These are phyloP conservation scores for Novumbra hubbsi DNA, from an alignment of 2,797 vertebrate genomes.

Conservation along the genomic window DNA sequence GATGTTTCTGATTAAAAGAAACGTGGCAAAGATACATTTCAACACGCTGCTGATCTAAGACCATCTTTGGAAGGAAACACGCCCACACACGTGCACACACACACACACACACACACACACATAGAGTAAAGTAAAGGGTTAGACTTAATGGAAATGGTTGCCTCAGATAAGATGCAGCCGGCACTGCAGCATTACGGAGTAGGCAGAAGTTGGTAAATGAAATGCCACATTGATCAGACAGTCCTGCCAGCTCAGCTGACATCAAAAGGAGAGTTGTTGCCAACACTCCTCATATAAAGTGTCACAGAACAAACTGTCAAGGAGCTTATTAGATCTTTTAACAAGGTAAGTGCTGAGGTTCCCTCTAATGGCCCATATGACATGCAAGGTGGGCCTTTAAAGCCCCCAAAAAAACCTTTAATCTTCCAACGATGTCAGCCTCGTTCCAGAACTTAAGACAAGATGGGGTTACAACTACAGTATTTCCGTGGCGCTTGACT, in stretches of 20 bases:
- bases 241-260: constrained; percentile 52
- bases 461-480: not conserved
- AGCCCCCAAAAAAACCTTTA: constrained; percentile 50
- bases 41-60: constrained; percentile 3
- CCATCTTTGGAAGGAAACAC: constrained; percentile 14
- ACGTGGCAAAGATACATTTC: not conserved
- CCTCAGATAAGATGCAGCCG: constrained; percentile 5
- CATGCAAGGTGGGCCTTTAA: constrained; percentile 43
- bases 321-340: constrained; percentile 65
- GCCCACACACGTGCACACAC: not conserved
- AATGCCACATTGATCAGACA: constrained; percentile 64
- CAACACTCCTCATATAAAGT: constrained; percentile 58
- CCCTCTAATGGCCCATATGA: constrained; percentile 47
- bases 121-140: constrained; percentile 10
- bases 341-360: constrained; percentile 60
- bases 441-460: not conserved
- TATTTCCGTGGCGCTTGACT: not conserved
- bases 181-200: constrained; percentile 45
- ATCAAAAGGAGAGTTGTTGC: constrained; percentile 61
- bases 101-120: not conserved
- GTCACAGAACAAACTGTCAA: constrained; percentile 63
- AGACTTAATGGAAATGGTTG: constrained; percentile 13
- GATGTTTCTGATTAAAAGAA: not conserved
- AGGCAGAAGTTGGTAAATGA: constrained; percentile 59
- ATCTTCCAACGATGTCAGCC: constrained; percentile 55